A percentile compares a stretch with the other conserved stretches of the same genome.
Conservation (phyloP, 2,888 invertebrate genomes). For the Villa cingulata region DNA sequence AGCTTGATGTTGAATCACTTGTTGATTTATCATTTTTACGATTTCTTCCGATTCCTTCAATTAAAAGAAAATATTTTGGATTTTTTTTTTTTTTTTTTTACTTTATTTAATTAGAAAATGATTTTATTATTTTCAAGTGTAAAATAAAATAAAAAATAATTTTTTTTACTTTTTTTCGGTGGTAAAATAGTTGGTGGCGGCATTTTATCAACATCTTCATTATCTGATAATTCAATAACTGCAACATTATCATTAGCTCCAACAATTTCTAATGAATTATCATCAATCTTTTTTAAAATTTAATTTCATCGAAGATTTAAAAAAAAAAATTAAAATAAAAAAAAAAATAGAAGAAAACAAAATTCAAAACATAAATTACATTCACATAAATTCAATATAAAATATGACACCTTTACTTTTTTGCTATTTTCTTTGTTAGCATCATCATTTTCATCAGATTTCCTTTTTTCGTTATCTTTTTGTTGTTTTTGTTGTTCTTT, state of each 20-base stretch:
- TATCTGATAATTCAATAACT: constrained; percentile 5
- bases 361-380: not conserved
- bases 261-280: constrained; percentile 8
- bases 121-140: constrained; percentile 7
- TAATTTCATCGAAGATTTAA: not conserved
- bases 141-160: not conserved
- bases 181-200: constrained; percentile 11
- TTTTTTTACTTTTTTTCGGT: constrained; percentile 8
- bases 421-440: constrained; percentile 3
- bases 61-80: not conserved
- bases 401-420: constrained; percentile 13
- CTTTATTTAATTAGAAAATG: not conserved
- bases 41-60: not conserved
- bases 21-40: not conserved
- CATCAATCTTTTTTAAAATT: not conserved
- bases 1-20: too few relatives aligned
- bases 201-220: constrained; percentile 12
- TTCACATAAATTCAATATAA: not conserved
- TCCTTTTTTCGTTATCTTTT: constrained; percentile 1
- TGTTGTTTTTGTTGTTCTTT: not conserved
- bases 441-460: constrained; percentile 1
- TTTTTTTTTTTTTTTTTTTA: too few relatives aligned
- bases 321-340: not conserved
- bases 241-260: not conserved
- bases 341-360: not conserved